Evolutionary conservation across 37 sponge, comb jelly and placozoan species (phyloP).

Genomic region (Aphrocallistes beatrix): DNA sequence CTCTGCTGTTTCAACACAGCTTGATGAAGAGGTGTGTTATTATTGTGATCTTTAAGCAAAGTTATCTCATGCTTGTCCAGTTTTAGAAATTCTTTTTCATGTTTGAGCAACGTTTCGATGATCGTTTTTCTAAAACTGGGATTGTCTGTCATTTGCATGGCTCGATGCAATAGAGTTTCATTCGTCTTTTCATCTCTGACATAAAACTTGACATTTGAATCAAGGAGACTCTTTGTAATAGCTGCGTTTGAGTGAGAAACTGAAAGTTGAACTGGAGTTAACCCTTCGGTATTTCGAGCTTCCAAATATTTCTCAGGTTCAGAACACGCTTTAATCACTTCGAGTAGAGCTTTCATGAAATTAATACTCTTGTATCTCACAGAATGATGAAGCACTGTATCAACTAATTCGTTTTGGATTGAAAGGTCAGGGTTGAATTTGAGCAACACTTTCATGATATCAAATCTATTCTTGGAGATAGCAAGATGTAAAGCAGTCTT

Average conservation of each 20-base stretch:
- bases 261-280: background rate
- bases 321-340: background rate
- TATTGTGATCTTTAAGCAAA: background rate
- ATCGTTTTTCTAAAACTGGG: background rate
- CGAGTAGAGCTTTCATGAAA: background rate
- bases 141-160: background rate
- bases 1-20: background rate
- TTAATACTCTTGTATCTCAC: background rate
- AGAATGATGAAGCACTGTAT: background rate
- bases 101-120: background rate
- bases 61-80: background rate
- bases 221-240: background rate
- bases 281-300: background rate
- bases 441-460: background rate
- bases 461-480: background rate
- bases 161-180: background rate
- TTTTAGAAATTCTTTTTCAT: background rate
- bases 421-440: background rate
- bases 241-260: background rate
- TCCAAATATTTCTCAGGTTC: background rate
- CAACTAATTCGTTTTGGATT: background rate
- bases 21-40: background rate
- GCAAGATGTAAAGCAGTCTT: background rate
- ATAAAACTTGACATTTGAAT: background rate
- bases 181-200: background rate